phyloP scores from a whole-genome alignment of 2,113 vertebrate species.

The Neotoma lepida region DNA sequence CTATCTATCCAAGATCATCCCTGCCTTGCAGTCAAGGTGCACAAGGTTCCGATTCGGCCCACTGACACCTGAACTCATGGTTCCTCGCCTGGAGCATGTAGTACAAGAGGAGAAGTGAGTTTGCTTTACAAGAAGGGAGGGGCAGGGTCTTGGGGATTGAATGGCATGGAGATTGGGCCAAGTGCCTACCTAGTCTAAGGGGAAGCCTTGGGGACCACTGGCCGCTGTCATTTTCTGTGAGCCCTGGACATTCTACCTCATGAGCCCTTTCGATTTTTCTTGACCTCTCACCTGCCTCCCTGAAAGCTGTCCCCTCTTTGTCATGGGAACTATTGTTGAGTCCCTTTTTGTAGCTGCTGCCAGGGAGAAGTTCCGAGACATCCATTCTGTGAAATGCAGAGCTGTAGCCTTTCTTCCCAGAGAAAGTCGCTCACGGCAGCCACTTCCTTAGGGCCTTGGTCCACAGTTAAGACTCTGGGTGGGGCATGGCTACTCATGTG shows the following conservation, averaged over 20 bases:
- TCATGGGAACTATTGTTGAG: not conserved
- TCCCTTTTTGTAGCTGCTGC: conserved; percentile 43
- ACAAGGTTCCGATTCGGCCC: conserved; percentile 97
- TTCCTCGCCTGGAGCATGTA: conserved; percentile 93
- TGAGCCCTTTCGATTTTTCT: not conserved
- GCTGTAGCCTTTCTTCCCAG: not conserved
- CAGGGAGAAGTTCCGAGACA: conserved; percentile 35
- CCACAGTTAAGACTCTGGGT: not conserved
- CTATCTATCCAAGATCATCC: conserved; percentile 99
- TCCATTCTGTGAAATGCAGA: not conserved
- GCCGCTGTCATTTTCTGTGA: not conserved
- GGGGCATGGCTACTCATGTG: not conserved
- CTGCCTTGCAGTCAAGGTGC: conserved; percentile 96
- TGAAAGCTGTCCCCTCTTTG: conserved; percentile 51
- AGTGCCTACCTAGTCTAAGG: not conserved
- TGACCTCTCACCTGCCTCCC: not conserved
- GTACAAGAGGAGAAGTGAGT: conserved; percentile 92
- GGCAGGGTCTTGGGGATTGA: rapidly evolving
- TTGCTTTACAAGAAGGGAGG: not conserved
- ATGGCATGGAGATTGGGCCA: rapidly evolving
- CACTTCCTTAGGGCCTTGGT: not conserved
- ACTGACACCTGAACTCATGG: conserved; percentile 94
- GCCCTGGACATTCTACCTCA: not conserved
- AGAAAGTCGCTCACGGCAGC: not conserved
- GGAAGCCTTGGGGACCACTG: not conserved